phyloP scores from a whole-genome alignment of 1,140 invertebrate genomes.

The Asbolus verrucosus region DNA sequence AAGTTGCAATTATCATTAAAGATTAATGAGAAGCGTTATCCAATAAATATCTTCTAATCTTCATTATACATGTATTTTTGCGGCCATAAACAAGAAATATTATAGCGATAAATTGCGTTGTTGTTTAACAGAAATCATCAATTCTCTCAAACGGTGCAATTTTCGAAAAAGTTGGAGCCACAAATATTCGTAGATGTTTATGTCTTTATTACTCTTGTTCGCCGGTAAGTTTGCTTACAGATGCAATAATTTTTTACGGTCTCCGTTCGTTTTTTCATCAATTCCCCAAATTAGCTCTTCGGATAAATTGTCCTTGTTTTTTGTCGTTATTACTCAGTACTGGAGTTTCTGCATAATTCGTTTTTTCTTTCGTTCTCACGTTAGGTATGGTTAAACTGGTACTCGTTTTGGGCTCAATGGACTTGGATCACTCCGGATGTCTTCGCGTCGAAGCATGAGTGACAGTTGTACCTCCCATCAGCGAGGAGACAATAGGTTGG shows the following conservation, averaged over 20 bases:
- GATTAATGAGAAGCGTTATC: conserved; percentile 29
- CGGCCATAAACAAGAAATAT: conserved; percentile 1
- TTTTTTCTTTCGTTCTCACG: conserved; percentile 6
- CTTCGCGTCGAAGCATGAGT: conserved; percentile 15
- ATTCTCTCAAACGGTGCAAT: too few species aligned
- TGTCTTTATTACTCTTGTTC: too few species aligned
- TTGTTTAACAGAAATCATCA: background rate
- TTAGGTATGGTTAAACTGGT: conserved; percentile 14
- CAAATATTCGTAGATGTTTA: too few species aligned
- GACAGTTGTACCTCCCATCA: conserved; percentile 16
- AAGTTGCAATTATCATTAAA: conserved; percentile 30
- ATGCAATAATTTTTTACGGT: conserved; percentile 5
- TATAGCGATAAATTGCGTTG: background rate
- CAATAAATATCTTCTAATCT: conserved; percentile 28
- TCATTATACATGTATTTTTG: conserved; percentile 19
- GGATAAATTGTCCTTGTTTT: background rate
- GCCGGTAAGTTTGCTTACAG: too few species aligned
- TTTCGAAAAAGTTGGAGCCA: too few species aligned
- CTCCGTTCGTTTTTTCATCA: background rate
- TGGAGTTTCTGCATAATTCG: background rate
- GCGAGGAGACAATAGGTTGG: background rate
- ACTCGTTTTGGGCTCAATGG: background rate
- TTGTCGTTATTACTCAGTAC: background rate
- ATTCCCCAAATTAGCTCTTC: conserved; percentile 14
- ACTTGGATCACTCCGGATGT: background rate